Conservation (phyloP, 2,113 vertebrate genomes). For the Phalacrocorax aristotelis region DNA sequence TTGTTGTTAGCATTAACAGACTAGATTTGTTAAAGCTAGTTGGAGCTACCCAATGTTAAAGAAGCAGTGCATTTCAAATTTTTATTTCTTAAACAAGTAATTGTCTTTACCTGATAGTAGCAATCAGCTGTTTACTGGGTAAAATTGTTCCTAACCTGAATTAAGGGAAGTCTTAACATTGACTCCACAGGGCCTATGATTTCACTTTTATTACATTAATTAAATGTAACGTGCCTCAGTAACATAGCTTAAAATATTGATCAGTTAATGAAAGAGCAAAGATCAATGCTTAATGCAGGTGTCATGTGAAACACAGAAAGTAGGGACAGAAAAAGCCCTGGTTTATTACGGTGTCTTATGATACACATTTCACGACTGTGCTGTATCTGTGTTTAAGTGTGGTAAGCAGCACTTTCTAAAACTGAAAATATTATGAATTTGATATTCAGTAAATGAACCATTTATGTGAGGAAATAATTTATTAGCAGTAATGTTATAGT, state of each 20-base stretch:
- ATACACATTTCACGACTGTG: background rate
- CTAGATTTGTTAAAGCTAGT: background rate
- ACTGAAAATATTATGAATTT: background rate
- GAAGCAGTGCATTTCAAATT: background rate
- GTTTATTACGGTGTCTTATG: background rate
- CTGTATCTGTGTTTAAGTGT: background rate
- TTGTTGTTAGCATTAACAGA: background rate
- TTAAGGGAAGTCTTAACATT: background rate
- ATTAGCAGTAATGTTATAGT: background rate
- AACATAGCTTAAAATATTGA: background rate
- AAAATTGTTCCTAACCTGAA: background rate
- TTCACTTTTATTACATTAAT: slow-evolving; percentile 13
- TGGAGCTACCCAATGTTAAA: background rate
- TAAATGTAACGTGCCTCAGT: background rate
- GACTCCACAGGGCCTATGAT: background rate
- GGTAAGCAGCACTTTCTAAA: background rate
- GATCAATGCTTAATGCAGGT: background rate
- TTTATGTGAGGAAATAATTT: background rate
- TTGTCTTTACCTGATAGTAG: background rate
- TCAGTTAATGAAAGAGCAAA: background rate
- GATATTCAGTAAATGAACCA: background rate
- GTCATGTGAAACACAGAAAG: background rate
- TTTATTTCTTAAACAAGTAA: background rate
- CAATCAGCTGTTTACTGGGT: background rate
- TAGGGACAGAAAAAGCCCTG: background rate